phyloP scores from a whole-genome alignment of 2,113 vertebrate genomes.

The Himantopus leucocephalus region DNA sequence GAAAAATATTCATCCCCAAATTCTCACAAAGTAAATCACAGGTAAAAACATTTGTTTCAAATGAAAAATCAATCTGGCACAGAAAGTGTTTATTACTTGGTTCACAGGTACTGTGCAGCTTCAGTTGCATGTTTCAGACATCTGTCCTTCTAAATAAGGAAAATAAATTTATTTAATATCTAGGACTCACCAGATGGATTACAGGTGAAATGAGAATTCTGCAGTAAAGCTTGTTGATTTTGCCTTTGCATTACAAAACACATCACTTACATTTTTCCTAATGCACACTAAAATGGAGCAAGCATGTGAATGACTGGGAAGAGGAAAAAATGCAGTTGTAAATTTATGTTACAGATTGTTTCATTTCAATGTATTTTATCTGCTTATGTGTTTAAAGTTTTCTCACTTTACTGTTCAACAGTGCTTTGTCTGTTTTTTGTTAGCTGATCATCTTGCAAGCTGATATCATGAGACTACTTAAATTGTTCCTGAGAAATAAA shows the following conservation, averaged over 20 bases:
- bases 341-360: conserved; percentile 41
- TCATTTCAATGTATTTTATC: not conserved
- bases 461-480: not conserved
- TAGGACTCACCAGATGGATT: not conserved
- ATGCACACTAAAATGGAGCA: conserved; percentile 33
- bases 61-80: not conserved
- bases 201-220: not conserved
- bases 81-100: not conserved
- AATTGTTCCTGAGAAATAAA: not conserved
- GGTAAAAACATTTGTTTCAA: not conserved
- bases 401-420: not conserved
- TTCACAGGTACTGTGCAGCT: not conserved
- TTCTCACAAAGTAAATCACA: not conserved
- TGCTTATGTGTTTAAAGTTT: not conserved
- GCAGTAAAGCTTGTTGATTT: not conserved
- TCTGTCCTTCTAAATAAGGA: not conserved
- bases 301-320: conserved; percentile 48
- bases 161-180: not conserved
- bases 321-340: conserved; percentile 60
- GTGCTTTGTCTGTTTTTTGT: not conserved
- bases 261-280: not conserved
- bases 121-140: not conserved
- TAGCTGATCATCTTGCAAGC: not conserved
- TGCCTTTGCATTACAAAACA: conserved; percentile 16
- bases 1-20: not conserved